A percentile compares a stretch with the other conserved stretches of the same genome.
Evolutionary conservation across 2,113 vertebrate genomes (phyloP).

Genomic region (Halcyon malimbica): DNA sequence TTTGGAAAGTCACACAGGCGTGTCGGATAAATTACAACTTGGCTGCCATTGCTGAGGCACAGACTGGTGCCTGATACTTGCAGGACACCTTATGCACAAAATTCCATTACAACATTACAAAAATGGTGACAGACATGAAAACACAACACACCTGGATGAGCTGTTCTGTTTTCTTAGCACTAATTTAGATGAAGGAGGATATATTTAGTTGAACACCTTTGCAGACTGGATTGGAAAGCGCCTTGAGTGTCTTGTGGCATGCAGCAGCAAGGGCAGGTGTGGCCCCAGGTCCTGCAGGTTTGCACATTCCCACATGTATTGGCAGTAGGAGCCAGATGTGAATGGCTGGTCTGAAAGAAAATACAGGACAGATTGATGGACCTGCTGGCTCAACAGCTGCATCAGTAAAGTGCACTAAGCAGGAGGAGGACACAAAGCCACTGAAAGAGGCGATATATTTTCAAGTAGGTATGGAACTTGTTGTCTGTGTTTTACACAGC

Average conservation of each 20-base stretch:
- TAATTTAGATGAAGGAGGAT: background rate
- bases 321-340: rapidly evolving
- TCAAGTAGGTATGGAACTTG: background rate
- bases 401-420: background rate
- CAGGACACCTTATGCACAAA: background rate
- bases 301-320: rapidly evolving
- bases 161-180: background rate
- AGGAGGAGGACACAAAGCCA: background rate
- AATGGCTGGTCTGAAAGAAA: background rate
- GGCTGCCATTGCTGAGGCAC: background rate
- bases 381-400: background rate
- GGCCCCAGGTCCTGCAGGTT: background rate
- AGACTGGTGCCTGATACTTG: background rate
- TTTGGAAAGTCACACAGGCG: background rate
- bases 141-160: background rate
- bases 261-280: background rate
- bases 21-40: background rate
- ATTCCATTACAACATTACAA: background rate
- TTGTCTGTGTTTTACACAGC: background rate
- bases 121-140: rapidly evolving
- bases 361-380: background rate
- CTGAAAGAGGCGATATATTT: background rate
- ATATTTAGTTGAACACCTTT: background rate
- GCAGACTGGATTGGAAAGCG: background rate
- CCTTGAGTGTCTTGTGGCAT: background rate